Base-by-base conservation (phyloP, 2,888 invertebrate genomes). In the Machimus atricapillus region DNA sequence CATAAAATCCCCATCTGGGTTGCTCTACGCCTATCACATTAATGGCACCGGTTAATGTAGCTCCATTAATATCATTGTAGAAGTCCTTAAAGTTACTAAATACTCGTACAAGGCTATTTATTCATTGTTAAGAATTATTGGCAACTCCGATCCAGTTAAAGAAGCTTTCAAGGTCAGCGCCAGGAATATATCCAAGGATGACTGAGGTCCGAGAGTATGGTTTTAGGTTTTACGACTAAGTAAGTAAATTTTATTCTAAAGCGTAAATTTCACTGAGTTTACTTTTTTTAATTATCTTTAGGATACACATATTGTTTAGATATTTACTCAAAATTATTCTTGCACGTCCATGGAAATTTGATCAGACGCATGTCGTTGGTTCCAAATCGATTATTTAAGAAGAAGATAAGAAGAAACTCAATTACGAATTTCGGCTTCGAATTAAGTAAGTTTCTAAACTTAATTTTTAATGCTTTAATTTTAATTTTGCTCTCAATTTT, bases 11-110 rank as follows among this genome's bases (percentile, higher is more conserved):
- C 99, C 99, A 94, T 99, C 98, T 16, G 97, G n/a, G 96, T 91
- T 99, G 98, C 91, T 98, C 97, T 34, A 99, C 98, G 88, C 99
- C 98, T 89, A 99, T 96, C 83, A 99, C 98, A 93, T 99, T 99
- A 90, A 99, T 99, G 90, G 99, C 99, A 87, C 99, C 99, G 9
- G 99, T 99, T 89, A 99, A 94, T 37, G 99, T 99, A 8, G 99
- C 99, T 66, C 98, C 96, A 93, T 99, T 99, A 91, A 99, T 99
- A 92, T 99, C 99, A 93, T 98, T 98, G 94, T 99, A 99, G 92
- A 98, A 98, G 91, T 98, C 98, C 91, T 97, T 97, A 91, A 99
- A 96, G 94, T 98, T 98, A 92, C 92, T 93, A 89, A 93, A 93
- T 19, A 92, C 92, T 89, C 92, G 91, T 37, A 90, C 92, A 88